Base-by-base conservation (phyloP, 35 echinoderm and acorn worm species). In the Apostichopus parvimensis region DNA sequence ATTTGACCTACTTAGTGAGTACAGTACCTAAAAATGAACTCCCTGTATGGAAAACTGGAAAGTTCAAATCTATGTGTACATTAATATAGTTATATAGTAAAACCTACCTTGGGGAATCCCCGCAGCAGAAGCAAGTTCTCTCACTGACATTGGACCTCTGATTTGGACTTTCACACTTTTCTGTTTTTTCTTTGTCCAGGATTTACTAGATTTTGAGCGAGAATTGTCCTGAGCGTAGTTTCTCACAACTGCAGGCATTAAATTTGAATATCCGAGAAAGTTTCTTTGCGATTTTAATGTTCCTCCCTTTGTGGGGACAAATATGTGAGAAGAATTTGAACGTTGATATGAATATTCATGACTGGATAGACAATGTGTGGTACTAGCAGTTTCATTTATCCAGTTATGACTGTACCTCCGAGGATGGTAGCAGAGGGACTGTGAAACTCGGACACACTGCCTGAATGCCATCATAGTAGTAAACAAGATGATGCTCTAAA, bases 131-230 rank as follows among this genome's bases (percentile, higher is more conserved):
- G 86, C 60, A 28, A 88, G 25, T 6, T 88, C 86, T n/a, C 64
- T 9, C 57, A 88, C 15, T 72, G 86, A 68, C 86, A 88, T 88
- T 17, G 86, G 28, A 8, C 86, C 86, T 73, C 64, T 72, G 14
- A 88, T 68, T 53, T 88, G 22, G 23, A 88, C 86, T 52, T 88
- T 20, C 14, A 68, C 18, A 25, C 23, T 53, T 20, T 73, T 88
- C 21, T 73, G 13, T 72, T 15, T 8, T 82, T 53, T n/a, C 25
- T 52, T 82, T 28, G 25, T 73, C 13, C 12, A 45, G 14, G 86
- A 88, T 71, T 62, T 88, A 64, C 52, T 72, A 14, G 8, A 72
- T 22, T 21, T 23, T 62, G 62, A 55, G 0, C 12, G 20, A 28
- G 25, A 18, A 28, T 72, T 88, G 24, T 53, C 68, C 45, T 60